Base-by-base conservation (phyloP, 2,888 invertebrate species). In the Lochmaea capreae region DNA sequence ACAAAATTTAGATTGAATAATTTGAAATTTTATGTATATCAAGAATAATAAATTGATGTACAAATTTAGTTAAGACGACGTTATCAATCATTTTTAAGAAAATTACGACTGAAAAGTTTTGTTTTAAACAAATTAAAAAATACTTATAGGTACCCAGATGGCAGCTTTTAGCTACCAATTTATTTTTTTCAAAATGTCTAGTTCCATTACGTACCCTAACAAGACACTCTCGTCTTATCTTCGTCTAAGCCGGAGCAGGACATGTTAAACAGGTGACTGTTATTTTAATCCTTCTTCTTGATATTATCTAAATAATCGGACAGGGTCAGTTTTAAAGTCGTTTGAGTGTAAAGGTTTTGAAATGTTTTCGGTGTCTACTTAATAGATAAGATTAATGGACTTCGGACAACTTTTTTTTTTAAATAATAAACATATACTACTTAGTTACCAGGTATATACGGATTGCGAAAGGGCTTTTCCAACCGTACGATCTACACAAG, bases 301-400 rank as follows among this genome's bases (percentile, higher is more conserved):
- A 79, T 77, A 78, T 77, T 72, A 80, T 79, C 78, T 78, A 76
- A 78, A 80, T 80, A 79, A 81, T 81, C 81, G 72, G 73, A 72
- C 74, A 72, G 72, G 75, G 73, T 76, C 73, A 79, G 76, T 79
- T 76, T 59, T 74, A 75, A 76, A 79, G 75, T 80, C 79, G 79
- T 77, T 79, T 79, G 76, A 77, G 77, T 75, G 79, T 76, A 77
- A 79, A 79, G 77, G 77, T 74, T 79, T 77, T 79, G 76, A 80
- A 79, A 78, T 78, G 79, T 80, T 77, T 76, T 72, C 67, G 71
- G 54, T 74, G 68, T 72, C 78, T 74, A 73, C 71, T 74, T 68
- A 62, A 70, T 72, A 71, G 80, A 79, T 79, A 79, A 80, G 79
- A 79, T 79, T 80, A 79, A 75, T 75, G 71, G 72, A 63, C 58